Evolutionary conservation across 2,888 invertebrate species (phyloP).

Genomic region (Thelaira solivaga): DNA sequence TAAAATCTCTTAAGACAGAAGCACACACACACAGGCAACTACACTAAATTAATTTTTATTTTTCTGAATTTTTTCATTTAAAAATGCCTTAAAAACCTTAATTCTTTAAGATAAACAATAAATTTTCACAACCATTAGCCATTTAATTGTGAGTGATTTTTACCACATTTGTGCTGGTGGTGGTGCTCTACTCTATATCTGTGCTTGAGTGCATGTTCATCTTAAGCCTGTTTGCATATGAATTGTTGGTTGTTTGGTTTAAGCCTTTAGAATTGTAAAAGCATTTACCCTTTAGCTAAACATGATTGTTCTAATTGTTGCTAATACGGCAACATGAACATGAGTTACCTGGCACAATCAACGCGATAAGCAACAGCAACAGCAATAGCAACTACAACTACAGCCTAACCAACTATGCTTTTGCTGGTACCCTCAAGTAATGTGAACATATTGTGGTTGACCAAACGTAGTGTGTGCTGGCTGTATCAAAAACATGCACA

Average conservation of each 20-base stretch:
- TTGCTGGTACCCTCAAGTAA: slow-evolving; percentile 40
- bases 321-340: slow-evolving; percentile 17
- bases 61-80: too few species aligned
- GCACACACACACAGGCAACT: too few species aligned
- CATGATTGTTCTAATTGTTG: slow-evolving; percentile 40
- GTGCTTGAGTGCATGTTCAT: background rate
- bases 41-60: too few species aligned
- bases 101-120: too few species aligned
- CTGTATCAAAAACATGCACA: background rate
- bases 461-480: slow-evolving; percentile 12
- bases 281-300: slow-evolving; percentile 16
- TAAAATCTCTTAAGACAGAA: background rate
- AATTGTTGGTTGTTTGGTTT: background rate
- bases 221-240: background rate
- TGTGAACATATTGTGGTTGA: slow-evolving; percentile 32
- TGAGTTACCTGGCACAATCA: background rate
- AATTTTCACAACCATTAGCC: background rate
- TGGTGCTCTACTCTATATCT: background rate
- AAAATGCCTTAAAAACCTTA: background rate
- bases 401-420: background rate
- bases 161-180: background rate
- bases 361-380: background rate
- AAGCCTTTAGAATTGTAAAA: background rate
- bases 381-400: background rate
- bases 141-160: background rate